A percentile compares a stretch with the other conserved stretches of the same genome.
Evolutionary conservation across 2,113 vertebrate species (phyloP).

Genomic region (Halichoeres trimaculatus): DNA sequence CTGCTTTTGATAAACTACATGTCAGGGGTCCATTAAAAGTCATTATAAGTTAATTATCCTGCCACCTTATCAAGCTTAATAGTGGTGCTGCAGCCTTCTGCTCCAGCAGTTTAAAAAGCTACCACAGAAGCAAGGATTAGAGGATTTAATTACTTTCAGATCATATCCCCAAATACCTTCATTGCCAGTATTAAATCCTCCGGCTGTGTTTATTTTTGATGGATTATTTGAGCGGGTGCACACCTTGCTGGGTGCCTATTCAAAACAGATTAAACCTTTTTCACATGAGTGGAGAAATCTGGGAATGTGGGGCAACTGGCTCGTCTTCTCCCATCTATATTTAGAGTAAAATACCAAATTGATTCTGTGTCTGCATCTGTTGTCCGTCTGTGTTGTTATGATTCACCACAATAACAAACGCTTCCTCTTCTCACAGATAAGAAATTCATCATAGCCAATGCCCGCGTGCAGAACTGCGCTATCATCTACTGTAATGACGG

Average conservation of each 20-base stretch:
- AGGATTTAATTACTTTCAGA: slow-evolving; percentile 26
- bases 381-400: too few species aligned
- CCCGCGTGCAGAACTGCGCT: slow-evolving; percentile 94
- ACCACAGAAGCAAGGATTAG: slow-evolving; percentile 9
- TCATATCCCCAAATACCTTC: background rate
- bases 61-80: background rate
- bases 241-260: background rate
- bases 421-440: slow-evolving; percentile 84
- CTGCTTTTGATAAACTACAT: background rate
- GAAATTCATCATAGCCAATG: slow-evolving; percentile 98
- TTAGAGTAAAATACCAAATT: too few species aligned
- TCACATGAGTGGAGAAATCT: background rate
- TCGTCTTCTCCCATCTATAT: too few species aligned
- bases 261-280: background rate
- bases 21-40: slow-evolving; percentile 18
- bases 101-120: slow-evolving; percentile 19
- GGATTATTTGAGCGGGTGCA: slow-evolving; percentile 1
- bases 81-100: background rate
- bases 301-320: background rate
- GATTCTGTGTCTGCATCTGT: too few species aligned
- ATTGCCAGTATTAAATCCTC: slow-evolving; percentile 12
- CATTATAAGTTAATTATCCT: slow-evolving; percentile 15
- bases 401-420: background rate
- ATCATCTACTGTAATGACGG: slow-evolving; percentile 98
- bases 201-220: background rate